Evolutionary conservation across 64 coral and sea anemone genomes (phyloP).

Genomic region (Hydrozoanthus tunicans): DNA sequence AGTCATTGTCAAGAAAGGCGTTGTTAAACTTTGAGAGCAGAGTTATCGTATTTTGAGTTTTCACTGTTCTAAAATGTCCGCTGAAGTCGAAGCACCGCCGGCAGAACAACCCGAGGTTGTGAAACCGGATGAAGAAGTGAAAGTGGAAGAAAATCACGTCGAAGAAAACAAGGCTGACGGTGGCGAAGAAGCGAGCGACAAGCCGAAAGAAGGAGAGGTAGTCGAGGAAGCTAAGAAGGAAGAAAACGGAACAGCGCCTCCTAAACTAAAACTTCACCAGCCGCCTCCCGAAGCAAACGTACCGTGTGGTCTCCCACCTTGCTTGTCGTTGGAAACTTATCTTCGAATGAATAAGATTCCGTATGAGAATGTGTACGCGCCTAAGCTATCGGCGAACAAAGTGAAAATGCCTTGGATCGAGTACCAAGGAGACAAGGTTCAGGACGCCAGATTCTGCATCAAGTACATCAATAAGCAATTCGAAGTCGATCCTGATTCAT

Average conservation of each 20-base stretch:
- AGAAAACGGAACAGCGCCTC: constrained; percentile 71
- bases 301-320: constrained; percentile 79
- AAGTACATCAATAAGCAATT: constrained; percentile 96
- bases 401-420: constrained; percentile 94
- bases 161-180: constrained; percentile 82
- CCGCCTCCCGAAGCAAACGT: constrained; percentile 72
- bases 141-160: constrained; percentile 90
- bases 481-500: constrained; percentile 69
- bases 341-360: constrained; percentile 89
- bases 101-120: constrained; percentile 60
- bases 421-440: constrained; percentile 92
- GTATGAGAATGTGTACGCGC: constrained; percentile 87
- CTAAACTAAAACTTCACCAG: constrained; percentile 91
- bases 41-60: constrained; percentile 81
- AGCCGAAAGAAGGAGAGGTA: constrained; percentile 61
- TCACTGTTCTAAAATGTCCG: constrained; percentile 72
- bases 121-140: constrained; percentile 70
- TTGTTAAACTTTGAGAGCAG: constrained; percentile 73
- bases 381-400: constrained; percentile 78
- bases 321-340: constrained; percentile 88
- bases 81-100: constrained; percentile 76
- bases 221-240: constrained; percentile 75
- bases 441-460: constrained; percentile 87
- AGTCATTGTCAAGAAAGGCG: constrained; percentile 76
- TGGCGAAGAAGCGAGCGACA: constrained; percentile 61